Evolutionary conservation across 2,797 vertebrate genomes (phyloP), one percentile per base, ranked within the genome.

Genomic region (Chlorospingus flavigularis): DNA sequence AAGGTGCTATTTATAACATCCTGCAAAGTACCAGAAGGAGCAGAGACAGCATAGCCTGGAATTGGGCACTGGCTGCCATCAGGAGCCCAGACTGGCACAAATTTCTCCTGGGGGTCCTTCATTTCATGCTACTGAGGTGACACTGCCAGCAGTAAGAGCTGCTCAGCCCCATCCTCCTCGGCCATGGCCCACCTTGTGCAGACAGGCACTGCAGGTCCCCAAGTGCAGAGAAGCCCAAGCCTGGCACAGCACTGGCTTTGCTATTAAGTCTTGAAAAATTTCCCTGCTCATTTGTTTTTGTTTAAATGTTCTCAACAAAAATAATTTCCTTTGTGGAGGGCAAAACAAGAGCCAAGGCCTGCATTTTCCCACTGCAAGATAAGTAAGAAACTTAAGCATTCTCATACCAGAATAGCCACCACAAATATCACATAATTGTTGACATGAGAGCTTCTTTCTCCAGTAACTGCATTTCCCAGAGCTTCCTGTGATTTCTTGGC

Each of bases 361-460:
- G 60, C 53, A 47, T 67, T 95, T 94, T 94, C 66, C 85, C 93
- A 95, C 73, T 67, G 60, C 57, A 78, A 61, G 55, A 91, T 55
- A 75, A 86, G 65, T 18, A 57, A 83, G 48, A 90, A 90, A 61
- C 33, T 58, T 80, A 51, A 9, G 16, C 28, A 28, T 78, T 88
- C 88, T 81, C 60, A 82, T 40, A 82, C 67, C 39, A 85, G 63
- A 81, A 65, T 16, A 92, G 54, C 39, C 60, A 76, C 47, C 58
- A 92, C 42, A 93, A 92, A 68, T 50, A 90, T 9, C 31, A 73
- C 5, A 12, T 55, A 75, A 78, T 53, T 88, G 75, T 78, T 83
- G 91, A 86, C 70, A 55, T 14, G 39, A 92, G 48, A 60, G 42
- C 45, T 70, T 47, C 75, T 77, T 81, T 62, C 51, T 67, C 19